Evolutionary conservation across 2,888 invertebrate genomes (phyloP).

Genomic region (Protonemura montana): DNA sequence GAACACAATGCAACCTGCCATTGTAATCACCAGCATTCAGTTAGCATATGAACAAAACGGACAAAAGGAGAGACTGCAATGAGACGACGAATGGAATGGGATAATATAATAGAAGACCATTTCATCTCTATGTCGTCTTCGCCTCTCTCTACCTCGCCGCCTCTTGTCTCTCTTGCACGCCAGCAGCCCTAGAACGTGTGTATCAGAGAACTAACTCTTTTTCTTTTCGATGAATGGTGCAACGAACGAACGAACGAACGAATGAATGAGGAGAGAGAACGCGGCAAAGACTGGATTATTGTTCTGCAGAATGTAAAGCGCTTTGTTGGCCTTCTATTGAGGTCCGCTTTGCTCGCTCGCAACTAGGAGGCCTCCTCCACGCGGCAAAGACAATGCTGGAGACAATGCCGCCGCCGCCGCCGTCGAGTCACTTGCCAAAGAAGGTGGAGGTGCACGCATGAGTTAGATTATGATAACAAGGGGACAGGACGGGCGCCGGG

Average conservation of each 20-base stretch:
- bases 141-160: background rate
- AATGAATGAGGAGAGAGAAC: background rate
- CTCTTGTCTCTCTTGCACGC: constrained; percentile 37
- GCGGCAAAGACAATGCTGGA: constrained; percentile 46
- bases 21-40: constrained; percentile 51
- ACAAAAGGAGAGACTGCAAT: constrained; percentile 48
- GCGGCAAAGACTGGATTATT: constrained; percentile 49
- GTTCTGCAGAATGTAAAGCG: constrained; percentile 51
- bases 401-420: constrained; percentile 4
- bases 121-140: constrained; percentile 12
- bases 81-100: constrained; percentile 42
- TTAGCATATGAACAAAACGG: constrained; percentile 52
- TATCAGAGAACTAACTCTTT: constrained; percentile 52
- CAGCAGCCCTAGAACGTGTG: constrained; percentile 41
- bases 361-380: constrained; percentile 47
- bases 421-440: background rate
- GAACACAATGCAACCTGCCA: constrained; percentile 50
- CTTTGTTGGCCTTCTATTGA: constrained; percentile 50
- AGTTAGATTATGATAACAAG: background rate
- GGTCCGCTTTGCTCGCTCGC: constrained; percentile 19
- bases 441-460: background rate
- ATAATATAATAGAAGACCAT: constrained; percentile 39
- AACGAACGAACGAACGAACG: constrained; percentile 1
- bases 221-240: constrained; percentile 48
- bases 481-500: no score